A percentile compares a stretch with the other conserved stretches of the same genome.
Conservation (phyloP, 1,140 invertebrate genomes). For the Agraylea sexmaculata region DNA sequence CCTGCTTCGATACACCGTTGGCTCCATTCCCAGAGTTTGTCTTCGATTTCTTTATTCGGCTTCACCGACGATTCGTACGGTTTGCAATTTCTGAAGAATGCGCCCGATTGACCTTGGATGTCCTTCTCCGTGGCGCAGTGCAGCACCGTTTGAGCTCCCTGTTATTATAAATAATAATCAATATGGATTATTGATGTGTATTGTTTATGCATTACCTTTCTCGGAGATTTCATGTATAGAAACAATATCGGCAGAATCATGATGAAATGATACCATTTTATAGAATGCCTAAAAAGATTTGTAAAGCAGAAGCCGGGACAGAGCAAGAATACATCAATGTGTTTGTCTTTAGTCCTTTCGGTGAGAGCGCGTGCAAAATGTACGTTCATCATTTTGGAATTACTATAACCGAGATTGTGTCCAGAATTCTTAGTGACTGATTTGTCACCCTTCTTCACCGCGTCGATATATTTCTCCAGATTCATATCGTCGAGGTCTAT, state of each 20-base stretch:
- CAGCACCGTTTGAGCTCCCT: conserved; percentile 66
- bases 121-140: conserved; percentile 58
- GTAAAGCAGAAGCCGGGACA: conserved; percentile 53
- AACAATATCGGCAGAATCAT: conserved; percentile 54
- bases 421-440: no score
- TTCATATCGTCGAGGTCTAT: conserved; percentile 63
- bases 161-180: conserved; percentile 23
- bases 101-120: conserved; percentile 49
- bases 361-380: neutral
- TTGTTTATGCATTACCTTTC: conserved; percentile 46
- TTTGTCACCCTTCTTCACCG: conserved; percentile 24
- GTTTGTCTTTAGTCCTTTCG: neutral
- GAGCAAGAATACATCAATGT: conserved; percentile 51
- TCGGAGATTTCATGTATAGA: conserved; percentile 54
- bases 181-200: neutral
- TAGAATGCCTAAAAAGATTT: conserved; percentile 57
- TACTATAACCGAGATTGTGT: neutral
- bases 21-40: conserved; percentile 59
- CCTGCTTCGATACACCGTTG: conserved; percentile 38
- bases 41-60: conserved; percentile 46
- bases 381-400: neutral
- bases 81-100: conserved; percentile 59
- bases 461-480: conserved; percentile 30
- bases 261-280: conserved; percentile 59
- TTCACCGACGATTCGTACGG: conserved; percentile 46